Evolutionary conservation across 2,113 vertebrate species (phyloP), one percentile per base, ranked within the genome.

Genomic region (Entelurus aequoreus): DNA sequence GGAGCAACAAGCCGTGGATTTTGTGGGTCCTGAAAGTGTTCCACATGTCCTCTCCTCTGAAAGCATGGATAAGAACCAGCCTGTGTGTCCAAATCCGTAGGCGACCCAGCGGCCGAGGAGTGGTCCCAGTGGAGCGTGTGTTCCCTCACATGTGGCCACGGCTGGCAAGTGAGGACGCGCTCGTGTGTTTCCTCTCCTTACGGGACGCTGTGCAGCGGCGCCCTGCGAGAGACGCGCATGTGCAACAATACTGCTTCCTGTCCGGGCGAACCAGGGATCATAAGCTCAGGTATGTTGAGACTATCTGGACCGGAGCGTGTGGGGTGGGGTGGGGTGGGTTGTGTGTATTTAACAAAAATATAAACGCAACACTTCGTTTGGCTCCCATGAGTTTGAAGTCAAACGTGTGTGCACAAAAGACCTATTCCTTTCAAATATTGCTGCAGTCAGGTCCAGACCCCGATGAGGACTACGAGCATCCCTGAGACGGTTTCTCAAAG

Each of bases 101-200:
- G 96, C 68, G 96, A 98, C 87, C 96, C 96, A 0, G 94, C 96
- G 0, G 96, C 97, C 0, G 97, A 99, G 86, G 95, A 97, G 75
- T 99, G 97, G 97, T 99, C 97, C 3, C 95, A 95, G 81, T 99
- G 97, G 97, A 98, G 96, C 15, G 92, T 95, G 68, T 99, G 97
- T 84, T 98, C 97, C 3, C 90, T 98, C 81, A 99, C 97, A 0
- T 98, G 96, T 36, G 95, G 97, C 49, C 94, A 98, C 83, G 96
- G 97, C 69, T 94, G 92, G 86, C 97, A 99, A 88, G 93, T 97
- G 80, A 92, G 97, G 74, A 96, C 94, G 0, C 94, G 97, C 37
- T 99, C 97, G 38, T 99, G 97, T 2, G 94, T 99, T 72, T 96
- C 96, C 13, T 98, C 97, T 12, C 95, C 97, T 3, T 98, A 98